These are phyloP conservation scores for Petrocephalus schoutedeni DNA, from an alignment of 2,797 vertebrate genomes.

Conservation along the genomic window DNA sequence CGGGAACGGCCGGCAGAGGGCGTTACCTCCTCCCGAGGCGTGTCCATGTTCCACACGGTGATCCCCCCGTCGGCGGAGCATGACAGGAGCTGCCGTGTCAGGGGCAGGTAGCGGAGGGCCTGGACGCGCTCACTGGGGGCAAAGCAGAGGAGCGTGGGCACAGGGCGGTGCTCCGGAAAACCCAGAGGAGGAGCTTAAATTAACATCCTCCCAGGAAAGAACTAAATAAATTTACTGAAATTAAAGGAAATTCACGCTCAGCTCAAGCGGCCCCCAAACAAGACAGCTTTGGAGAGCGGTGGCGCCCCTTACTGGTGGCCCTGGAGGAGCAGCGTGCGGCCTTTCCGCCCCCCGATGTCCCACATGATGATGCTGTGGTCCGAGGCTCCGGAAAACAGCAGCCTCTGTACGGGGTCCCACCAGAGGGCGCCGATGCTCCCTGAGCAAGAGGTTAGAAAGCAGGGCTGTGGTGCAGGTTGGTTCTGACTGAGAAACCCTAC, in stretches of 20 bases:
- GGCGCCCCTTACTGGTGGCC: slow-evolving; percentile 81
- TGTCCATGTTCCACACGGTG: slow-evolving; percentile 96
- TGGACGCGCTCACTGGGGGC: slow-evolving; percentile 83
- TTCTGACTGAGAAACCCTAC: not conserved
- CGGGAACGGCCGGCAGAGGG: no score
- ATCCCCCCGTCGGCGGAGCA: slow-evolving; percentile 92
- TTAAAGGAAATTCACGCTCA: not conserved
- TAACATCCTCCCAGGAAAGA: not conserved
- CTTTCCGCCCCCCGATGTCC: slow-evolving; percentile 96
- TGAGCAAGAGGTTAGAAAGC: slow-evolving; percentile 38
- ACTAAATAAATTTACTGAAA: not conserved
- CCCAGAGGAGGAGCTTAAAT: not conserved
- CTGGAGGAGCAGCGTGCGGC: slow-evolving; percentile 82
- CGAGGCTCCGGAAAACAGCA: slow-evolving; percentile 91
- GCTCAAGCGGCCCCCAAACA: not conserved
- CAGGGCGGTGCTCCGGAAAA: not conserved
- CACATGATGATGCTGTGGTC: slow-evolving; percentile 98
- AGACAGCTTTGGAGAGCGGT: not conserved
- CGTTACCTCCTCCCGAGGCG: slow-evolving; percentile 84
- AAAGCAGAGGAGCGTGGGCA: not conserved
- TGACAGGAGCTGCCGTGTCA: slow-evolving; percentile 84
- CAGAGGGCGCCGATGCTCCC: slow-evolving; percentile 82
- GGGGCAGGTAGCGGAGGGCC: slow-evolving; percentile 80
- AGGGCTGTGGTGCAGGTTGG: not conserved
- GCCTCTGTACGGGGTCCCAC: slow-evolving; percentile 89